Conservation (phyloP, 2,797 vertebrate species). For the Acomys russatus region DNA sequence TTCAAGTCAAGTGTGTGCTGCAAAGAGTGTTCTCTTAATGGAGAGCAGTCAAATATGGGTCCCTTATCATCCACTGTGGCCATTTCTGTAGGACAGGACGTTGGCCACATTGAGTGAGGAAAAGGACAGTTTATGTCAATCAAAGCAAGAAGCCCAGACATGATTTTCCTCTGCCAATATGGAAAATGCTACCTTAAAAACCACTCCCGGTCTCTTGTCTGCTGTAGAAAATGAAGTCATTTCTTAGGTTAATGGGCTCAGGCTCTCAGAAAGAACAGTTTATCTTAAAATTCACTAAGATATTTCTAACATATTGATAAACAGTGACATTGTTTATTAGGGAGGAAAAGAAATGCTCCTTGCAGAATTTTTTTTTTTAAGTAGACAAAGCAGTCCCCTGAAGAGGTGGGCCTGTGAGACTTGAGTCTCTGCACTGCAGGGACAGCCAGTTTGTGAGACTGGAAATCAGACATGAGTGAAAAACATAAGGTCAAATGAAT, state of each 20-base stretch:
- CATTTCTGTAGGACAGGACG: neutral
- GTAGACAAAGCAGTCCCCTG: neutral
- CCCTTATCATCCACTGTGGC: neutral
- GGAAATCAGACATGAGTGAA: neutral
- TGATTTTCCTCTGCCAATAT: neutral
- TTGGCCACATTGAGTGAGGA: neutral
- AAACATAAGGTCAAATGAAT: neutral
- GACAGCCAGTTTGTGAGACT: neutral
- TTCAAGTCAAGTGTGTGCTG: neutral
- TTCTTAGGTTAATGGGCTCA: slow-evolving; percentile 40
- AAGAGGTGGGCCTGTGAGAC: neutral
- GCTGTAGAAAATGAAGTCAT: slow-evolving; percentile 56
- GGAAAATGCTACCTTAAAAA: slow-evolving; percentile 38
- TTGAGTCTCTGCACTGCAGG: too few relatives aligned
- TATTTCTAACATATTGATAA: slow-evolving; percentile 46
- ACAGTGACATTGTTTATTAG: neutral
- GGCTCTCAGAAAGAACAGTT: neutral
- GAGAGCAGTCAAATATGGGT: neutral
- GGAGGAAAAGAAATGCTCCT: slow-evolving; percentile 47
- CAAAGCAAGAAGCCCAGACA: neutral
- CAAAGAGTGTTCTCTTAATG: neutral
- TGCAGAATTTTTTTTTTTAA: neutral
- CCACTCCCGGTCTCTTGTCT: slow-evolving; percentile 48
- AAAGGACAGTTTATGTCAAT: neutral
- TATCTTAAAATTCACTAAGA: slow-evolving; percentile 36